Evolutionary conservation across 2,888 invertebrate species (phyloP).

Genomic region (Lacanobia wlatinum): DNA sequence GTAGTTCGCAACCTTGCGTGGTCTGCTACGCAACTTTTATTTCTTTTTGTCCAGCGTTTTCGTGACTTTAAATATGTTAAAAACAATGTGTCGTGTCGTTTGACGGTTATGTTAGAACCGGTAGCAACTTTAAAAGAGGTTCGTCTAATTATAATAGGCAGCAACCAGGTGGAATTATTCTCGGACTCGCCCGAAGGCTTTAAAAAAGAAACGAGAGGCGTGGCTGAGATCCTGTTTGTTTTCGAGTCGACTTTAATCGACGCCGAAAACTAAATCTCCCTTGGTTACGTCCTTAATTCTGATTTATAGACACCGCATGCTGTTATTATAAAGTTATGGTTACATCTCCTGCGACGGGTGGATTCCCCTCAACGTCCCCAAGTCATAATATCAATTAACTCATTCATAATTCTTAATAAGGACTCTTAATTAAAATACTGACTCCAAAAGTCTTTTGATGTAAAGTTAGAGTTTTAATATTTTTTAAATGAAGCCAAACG

Average conservation of each 20-base stretch:
- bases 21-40: conserved; percentile 77
- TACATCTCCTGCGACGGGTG: conserved; percentile 77
- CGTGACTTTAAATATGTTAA: conserved; percentile 70
- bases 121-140: conserved; percentile 78
- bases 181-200: conserved; percentile 76
- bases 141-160: conserved; percentile 79
- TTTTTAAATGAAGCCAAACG: conserved; percentile 44
- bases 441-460: conserved; percentile 55
- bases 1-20: conserved; percentile 79
- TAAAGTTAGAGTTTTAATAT: conserved; percentile 50
- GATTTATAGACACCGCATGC: conserved; percentile 87
- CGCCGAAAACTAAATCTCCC: conserved; percentile 82
- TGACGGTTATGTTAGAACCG: conserved; percentile 76
- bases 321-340: conserved; percentile 85
- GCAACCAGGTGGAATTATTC: conserved; percentile 77
- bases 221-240: conserved; percentile 84
- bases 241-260: conserved; percentile 85
- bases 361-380: conserved; percentile 82
- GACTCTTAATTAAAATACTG: conserved; percentile 73
- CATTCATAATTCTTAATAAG: conserved; percentile 81
- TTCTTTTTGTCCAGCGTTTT: conserved; percentile 70
- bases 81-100: conserved; percentile 56
- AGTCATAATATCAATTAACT: conserved; percentile 88
- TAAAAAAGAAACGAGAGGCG: conserved; percentile 76
- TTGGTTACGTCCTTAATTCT: conserved; percentile 86